Evolutionary conservation across 1,140 invertebrate species (phyloP), one percentile per base, ranked within the genome.

Genomic region (Drosophila ficusphila): DNA sequence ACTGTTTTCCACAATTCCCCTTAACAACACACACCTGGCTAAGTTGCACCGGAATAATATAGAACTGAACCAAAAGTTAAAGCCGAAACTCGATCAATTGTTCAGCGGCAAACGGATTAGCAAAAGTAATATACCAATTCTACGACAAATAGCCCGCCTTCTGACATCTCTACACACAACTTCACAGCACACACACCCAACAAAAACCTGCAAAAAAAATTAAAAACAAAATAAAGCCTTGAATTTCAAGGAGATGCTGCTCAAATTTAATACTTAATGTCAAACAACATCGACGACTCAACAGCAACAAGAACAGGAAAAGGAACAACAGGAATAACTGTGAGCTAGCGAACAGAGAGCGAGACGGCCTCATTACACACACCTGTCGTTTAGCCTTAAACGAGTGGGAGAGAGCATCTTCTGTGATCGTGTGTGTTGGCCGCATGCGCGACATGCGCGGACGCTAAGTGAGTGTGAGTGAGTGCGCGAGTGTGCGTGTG

Each of bases 231-330:
- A 38, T 64, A 61, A 21, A 64, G 19, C 33, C 29, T 12, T 21
- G 58, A 74, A 75, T 60, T 61, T 65, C 36, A 58, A 85, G 79
- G 70, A 74, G 53, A 74, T 74, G 71, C 71, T 86, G 81, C 81
- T 81, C 76, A 81, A 86, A 65, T 68, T 73, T 44, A 48, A 68
- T 51, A 64, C 57, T 76, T 85, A 76, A 86, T 86, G 79, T 86
- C 76, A 85, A 73, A 54, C 42, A 54, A 67, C 38, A 65, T 67
- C 47, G 53, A 47, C 74, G 51, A 51, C 27, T 52, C 38, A 44
- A 57, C 27, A 48, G n/a, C 51, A 58, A 29, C 48, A 78, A 25
- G 31, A 46, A 42, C 64, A 52, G 53, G 27, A 65, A 41, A 67
- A 67, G 42, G 49, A 64, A 29, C 47, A 34, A 11, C 27, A 48